Percentiles rank a stretch among this genome's conserved stretches.
phyloP scores from a whole-genome alignment of 1,140 invertebrate genomes.

The Ruditapes philippinarum region DNA sequence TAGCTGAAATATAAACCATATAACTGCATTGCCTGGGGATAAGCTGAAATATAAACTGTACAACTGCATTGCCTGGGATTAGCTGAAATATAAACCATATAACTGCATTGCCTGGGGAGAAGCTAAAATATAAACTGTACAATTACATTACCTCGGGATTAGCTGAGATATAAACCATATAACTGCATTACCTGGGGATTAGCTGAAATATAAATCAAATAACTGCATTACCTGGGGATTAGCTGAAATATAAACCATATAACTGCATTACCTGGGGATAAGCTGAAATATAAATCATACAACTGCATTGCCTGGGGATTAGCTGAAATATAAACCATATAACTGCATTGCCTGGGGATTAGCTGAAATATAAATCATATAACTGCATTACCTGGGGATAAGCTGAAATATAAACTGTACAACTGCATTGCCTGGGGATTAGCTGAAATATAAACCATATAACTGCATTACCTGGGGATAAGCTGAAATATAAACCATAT shows the following conservation, averaged over 20 bases:
- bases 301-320: constrained; percentile 81
- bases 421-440: constrained; percentile 81
- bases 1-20: too few relatives aligned
- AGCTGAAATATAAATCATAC: constrained; percentile 76
- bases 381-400: constrained; percentile 81
- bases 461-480: constrained; percentile 81
- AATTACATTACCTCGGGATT: too few relatives aligned
- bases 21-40: too few relatives aligned
- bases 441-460: constrained; percentile 77
- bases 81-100: too few relatives aligned
- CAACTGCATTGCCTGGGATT: too few relatives aligned
- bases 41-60: too few relatives aligned
- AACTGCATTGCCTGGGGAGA: too few relatives aligned
- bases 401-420: constrained; percentile 78
- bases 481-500: constrained; percentile 77
- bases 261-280: constrained; percentile 81
- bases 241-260: constrained; percentile 77
- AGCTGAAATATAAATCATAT: constrained; percentile 75
- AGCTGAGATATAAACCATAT: too few relatives aligned
- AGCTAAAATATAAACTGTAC: too few relatives aligned
- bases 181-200: too few relatives aligned
- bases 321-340: constrained; percentile 77
- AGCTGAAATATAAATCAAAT: constrained; percentile 69
- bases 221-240: constrained; percentile 81
- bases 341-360: constrained; percentile 81